Percentiles rank a stretch among this genome's conserved stretches.
phyloP scores from a whole-genome alignment of 2,797 vertebrate genomes.

The Poeciliopsis paucimaculata region DNA sequence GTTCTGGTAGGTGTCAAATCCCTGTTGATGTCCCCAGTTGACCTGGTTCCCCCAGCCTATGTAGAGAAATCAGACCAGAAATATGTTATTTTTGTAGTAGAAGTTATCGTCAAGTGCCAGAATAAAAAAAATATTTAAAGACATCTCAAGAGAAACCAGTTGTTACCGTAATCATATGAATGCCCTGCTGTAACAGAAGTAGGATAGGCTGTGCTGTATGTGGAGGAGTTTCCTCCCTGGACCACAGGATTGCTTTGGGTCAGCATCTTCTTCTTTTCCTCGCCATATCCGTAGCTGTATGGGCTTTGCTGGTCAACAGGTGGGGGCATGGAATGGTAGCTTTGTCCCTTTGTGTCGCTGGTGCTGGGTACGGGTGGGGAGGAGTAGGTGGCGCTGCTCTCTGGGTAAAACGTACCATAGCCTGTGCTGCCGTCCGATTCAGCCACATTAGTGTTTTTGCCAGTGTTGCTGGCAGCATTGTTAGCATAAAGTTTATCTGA shows the following conservation, averaged over 20 bases:
- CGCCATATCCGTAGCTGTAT: conserved; percentile 81
- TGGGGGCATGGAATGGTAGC: conserved; percentile 77
- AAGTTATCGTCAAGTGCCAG: too few relatives aligned
- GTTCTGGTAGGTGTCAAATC: conserved; percentile 66
- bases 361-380: conserved; percentile 38
- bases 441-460: not conserved
- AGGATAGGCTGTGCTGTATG: conserved; percentile 82
- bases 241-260: conserved; percentile 59
- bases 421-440: conserved; percentile 24
- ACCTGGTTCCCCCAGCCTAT: conserved; percentile 75
- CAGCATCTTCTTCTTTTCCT: conserved; percentile 80
- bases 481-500: conserved; percentile 64
- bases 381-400: conserved; percentile 56
- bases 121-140: not conserved
- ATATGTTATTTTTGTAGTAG: not conserved
- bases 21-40: conserved; percentile 69
- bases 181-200: conserved; percentile 72
- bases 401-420: conserved; percentile 75
- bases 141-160: not conserved
- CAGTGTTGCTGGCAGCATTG: conserved; percentile 8
- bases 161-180: conserved; percentile 71
- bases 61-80: conserved; percentile 15
- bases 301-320: conserved; percentile 78
- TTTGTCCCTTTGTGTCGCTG: conserved; percentile 26
- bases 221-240: conserved; percentile 68